Base-by-base conservation (phyloP, 2,888 invertebrate genomes). In the Nomada flava region DNA sequence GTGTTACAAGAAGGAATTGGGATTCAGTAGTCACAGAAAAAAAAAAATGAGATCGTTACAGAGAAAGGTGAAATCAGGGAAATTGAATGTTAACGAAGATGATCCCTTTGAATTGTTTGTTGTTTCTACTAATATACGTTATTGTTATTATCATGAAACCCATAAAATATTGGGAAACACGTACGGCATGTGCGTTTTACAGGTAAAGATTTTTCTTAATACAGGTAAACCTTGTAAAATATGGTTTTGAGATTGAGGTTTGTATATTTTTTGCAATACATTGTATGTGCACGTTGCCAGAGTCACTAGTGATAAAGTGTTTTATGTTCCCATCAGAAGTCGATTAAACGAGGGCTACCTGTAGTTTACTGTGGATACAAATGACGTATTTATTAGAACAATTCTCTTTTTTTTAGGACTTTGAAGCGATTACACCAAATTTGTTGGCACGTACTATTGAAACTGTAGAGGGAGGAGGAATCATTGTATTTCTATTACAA, bases 121-220 rank as follows among this genome's bases (percentile, higher is more conserved):
- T 82, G 97, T 98, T 0, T 98, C 99, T 0, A 99, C 99, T 0
- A 97, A 98, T 83, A 99, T 99, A 90, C 96, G 99, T 82, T 99
- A 99, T 85, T 97, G 99, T 91, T 99, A 99, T 94, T 99, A 99
- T 93, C 96, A 97, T 0, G 99, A 99, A 94, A 99, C 99, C 0
- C 99, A 99, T 93, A 98, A 98, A 88, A 98, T 99, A 94, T 95
- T 99, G 0, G 99, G 99, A 75, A 98, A 98, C 91, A 99, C 99
- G 0, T 99, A 97, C 94, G 98, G 98, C 71, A 97, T 98, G 94
- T 98, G 99, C 94, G 97, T 99, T 55, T 94, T 99, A 81, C 98
- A 99, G 96, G 97, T 97, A 93, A 57, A 50, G 18, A 50, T 1
- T 50, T 50, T 50, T 50, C 13, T 15, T 13, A 50, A 50, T 50